Evolutionary conservation across 92 coral and sea anemone genomes (phyloP).

Genomic region (Montipora capitata): DNA sequence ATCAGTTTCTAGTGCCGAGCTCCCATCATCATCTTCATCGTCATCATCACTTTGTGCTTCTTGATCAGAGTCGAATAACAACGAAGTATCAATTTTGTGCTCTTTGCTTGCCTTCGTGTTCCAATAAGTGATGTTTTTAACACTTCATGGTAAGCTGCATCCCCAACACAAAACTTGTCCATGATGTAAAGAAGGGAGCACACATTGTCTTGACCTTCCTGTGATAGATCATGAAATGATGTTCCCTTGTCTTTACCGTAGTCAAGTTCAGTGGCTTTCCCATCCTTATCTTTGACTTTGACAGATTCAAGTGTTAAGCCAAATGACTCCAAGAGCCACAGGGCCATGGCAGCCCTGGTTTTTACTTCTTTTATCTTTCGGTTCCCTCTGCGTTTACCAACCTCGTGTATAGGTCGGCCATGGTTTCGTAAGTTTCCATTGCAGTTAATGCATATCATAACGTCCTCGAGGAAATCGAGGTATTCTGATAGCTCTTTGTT

Average conservation of each 20-base stretch:
- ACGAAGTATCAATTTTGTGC: too few relatives aligned
- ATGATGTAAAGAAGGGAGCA: not conserved
- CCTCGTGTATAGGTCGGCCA: slow-evolving; percentile 29
- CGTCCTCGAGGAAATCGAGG: slow-evolving; percentile 36
- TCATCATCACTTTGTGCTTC: slow-evolving; percentile 24
- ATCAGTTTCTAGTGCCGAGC: not conserved
- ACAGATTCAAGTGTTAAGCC: too few relatives aligned
- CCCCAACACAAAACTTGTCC: too few relatives aligned
- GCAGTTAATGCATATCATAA: slow-evolving; percentile 37
- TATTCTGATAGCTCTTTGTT: slow-evolving; percentile 21
- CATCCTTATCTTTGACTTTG: too few relatives aligned
- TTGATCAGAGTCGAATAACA: too few relatives aligned
- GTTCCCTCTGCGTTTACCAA: slow-evolving; percentile 54
- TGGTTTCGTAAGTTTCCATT: slow-evolving; percentile 16
- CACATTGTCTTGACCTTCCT: too few relatives aligned
- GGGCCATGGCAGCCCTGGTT: slow-evolving; percentile 64
- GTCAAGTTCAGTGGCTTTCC: too few relatives aligned
- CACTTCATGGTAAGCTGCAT: not conserved
- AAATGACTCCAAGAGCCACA: slow-evolving; percentile 67
- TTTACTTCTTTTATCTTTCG: slow-evolving; percentile 57
- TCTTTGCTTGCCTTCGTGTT: too few relatives aligned
- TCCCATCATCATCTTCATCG: slow-evolving; percentile 7
- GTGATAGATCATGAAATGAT: too few relatives aligned
- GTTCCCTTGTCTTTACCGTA: too few relatives aligned
- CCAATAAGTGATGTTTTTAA: too few relatives aligned